Evolutionary conservation across 2,888 invertebrate species (phyloP).

Genomic region (Fissipunctia ypsillon): DNA sequence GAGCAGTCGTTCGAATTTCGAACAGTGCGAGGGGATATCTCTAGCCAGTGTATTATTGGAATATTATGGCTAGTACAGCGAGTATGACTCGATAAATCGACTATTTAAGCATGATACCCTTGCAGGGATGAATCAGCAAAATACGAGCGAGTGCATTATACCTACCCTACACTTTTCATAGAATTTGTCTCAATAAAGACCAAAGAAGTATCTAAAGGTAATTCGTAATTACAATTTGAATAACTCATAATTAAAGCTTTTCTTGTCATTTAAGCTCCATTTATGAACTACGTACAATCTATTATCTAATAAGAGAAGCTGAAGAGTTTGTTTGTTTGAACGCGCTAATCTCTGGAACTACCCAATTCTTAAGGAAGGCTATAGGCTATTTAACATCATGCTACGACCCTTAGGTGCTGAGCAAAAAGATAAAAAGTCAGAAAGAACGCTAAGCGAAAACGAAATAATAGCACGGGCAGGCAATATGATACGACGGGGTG

Average conservation of each 20-base stretch:
- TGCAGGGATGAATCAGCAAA: constrained; percentile 3
- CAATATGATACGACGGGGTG: too few species aligned
- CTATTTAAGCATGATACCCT: constrained; percentile 10
- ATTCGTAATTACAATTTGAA: not conserved
- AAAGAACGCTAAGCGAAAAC: too few species aligned
- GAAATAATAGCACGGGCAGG: too few species aligned
- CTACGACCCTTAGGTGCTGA: too few species aligned
- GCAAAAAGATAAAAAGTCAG: too few species aligned
- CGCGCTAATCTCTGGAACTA: too few species aligned
- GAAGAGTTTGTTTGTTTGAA: too few species aligned
- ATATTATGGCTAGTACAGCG: constrained; percentile 39
- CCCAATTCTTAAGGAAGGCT: too few species aligned
- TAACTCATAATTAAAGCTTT: not conserved
- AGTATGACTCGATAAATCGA: constrained; percentile 19
- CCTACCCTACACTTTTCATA: not conserved
- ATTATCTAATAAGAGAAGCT: too few species aligned
- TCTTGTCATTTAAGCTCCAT: not conserved
- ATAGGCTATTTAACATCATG: too few species aligned
- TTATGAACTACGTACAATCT: not conserved
- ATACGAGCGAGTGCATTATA: not conserved
- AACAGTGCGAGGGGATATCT: constrained; percentile 27
- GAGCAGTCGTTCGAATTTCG: constrained; percentile 39
- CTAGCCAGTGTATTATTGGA: constrained; percentile 42
- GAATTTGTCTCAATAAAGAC: not conserved
- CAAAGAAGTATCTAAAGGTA: not conserved